A percentile compares a stretch with the other conserved stretches of the same genome.
Evolutionary conservation across 1,140 invertebrate genomes (phyloP).

Genomic region (Galleria mellonella): DNA sequence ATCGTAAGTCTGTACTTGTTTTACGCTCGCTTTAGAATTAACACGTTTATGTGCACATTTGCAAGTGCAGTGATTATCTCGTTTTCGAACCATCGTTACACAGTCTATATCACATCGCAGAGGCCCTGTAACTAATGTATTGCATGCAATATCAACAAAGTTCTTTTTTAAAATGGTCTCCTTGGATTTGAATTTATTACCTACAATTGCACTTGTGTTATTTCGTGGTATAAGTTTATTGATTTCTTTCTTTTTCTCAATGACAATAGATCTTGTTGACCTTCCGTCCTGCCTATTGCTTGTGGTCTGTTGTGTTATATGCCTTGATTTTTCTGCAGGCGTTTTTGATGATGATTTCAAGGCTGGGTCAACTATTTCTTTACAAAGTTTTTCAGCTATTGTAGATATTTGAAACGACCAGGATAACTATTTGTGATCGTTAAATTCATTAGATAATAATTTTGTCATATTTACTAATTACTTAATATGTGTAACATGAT

Average conservation of each 20-base stretch:
- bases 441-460: too few species aligned
- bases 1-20: slow-evolving; percentile 33
- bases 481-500: too few species aligned
- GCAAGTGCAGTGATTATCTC: slow-evolving; percentile 22
- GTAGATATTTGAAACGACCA: slow-evolving; percentile 20
- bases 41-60: slow-evolving; percentile 22
- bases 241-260: slow-evolving; percentile 32
- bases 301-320: slow-evolving; percentile 3
- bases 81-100: slow-evolving; percentile 33
- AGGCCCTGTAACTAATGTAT: slow-evolving; percentile 33
- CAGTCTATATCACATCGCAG: slow-evolving; percentile 33
- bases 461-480: too few species aligned
- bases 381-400: slow-evolving; percentile 44
- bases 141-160: slow-evolving; percentile 27
- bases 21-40: slow-evolving; percentile 16
- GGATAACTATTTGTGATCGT: too few species aligned
- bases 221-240: slow-evolving; percentile 22
- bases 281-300: slow-evolving; percentile 15
- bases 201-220: slow-evolving; percentile 9
- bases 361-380: slow-evolving; percentile 37
- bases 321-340: slow-evolving; percentile 2
- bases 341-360: slow-evolving; percentile 16
- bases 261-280: slow-evolving; percentile 14
- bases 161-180: slow-evolving; percentile 25
- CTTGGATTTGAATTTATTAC: slow-evolving; percentile 26